A percentile compares a stretch with the other conserved stretches of the same genome.
Evolutionary conservation across 2,113 vertebrate species (phyloP).

Genomic region (human): GRCh38 chr18:25064501-25065000

Average conservation of each 20-base stretch:
- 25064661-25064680: neutral
- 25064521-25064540: neutral
- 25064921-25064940: conserved; percentile 16
- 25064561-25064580: neutral
- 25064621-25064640: neutral
- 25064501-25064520: neutral
- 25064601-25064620: neutral
- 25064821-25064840: neutral
- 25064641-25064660: neutral
- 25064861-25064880: neutral
- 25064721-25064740: neutral
- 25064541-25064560: neutral
- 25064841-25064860: neutral
- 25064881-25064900: neutral
- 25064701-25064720: neutral
- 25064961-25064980: conserved; percentile 32
- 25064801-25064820: neutral
- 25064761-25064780: neutral
- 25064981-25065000: neutral
- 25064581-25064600: neutral
- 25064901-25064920: neutral
- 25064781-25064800: neutral
- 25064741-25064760: neutral
- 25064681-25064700: neutral
- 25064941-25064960: conserved; percentile 20